Conservation (phyloP, 2,113 vertebrate genomes). For the Diphyllodes magnificus region DNA sequence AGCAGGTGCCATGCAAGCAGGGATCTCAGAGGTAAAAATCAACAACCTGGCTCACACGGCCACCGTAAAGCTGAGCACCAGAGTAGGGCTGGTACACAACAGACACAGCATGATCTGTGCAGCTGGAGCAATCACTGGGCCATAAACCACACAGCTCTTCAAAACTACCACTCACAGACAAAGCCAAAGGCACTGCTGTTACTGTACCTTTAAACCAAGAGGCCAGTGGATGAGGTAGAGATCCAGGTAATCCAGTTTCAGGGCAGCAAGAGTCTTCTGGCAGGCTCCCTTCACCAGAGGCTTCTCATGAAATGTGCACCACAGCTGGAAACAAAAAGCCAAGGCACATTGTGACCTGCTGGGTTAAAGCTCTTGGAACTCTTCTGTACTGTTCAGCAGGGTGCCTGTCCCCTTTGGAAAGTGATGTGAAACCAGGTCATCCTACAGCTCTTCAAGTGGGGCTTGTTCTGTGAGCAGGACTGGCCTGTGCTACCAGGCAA, state of each 20-base stretch:
- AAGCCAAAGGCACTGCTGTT: not conserved
- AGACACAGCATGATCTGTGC: not conserved
- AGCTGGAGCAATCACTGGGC: not conserved
- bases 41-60: not conserved
- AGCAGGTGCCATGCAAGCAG: not conserved
- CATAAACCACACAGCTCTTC: not conserved
- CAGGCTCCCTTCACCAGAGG: constrained; percentile 77
- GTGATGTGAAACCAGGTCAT: not conserved
- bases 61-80: not conserved
- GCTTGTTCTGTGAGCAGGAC: not conserved
- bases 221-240: constrained; percentile 95
- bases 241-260: constrained; percentile 89
- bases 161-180: not conserved
- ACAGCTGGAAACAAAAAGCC: constrained; percentile 74
- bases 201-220: constrained; percentile 83
- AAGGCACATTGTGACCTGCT: not conserved
- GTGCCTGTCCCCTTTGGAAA: not conserved
- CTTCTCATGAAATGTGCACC: constrained; percentile 87
- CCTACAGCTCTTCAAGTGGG: not conserved
- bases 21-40: not conserved
- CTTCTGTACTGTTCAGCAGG: not conserved
- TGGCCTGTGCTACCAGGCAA: accelerated
- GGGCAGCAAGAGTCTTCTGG: constrained; percentile 82
- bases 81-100: not conserved
- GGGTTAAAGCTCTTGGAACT: not conserved